Conservation (phyloP, 2,797 vertebrate genomes). For the Catharus ustulatus region DNA sequence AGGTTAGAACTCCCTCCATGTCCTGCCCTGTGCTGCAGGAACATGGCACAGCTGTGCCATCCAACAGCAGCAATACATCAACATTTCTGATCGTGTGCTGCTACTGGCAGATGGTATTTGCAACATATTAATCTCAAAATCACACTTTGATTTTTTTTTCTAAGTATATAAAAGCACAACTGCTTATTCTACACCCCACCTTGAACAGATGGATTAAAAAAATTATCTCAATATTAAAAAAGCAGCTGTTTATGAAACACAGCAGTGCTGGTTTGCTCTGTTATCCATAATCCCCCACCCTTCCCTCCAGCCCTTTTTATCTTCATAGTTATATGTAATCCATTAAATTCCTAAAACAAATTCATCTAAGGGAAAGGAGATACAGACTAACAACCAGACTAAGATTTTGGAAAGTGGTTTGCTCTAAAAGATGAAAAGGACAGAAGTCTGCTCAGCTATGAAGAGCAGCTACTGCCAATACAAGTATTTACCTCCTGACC, state of each 20-base stretch:
- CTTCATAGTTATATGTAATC: not conserved
- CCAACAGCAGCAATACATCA: not conserved
- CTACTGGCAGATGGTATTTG: not conserved
- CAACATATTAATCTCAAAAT: not conserved
- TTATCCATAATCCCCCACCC: not conserved
- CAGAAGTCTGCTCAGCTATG: conserved; percentile 59
- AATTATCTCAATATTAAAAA: not conserved
- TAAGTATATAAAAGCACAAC: not conserved
- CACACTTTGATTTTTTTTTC: not conserved
- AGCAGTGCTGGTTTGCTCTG: not conserved
- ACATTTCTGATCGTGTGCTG: not conserved
- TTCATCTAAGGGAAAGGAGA: not conserved
- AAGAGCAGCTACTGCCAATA: conserved; percentile 85
- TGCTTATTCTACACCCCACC: not conserved
- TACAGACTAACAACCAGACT: not conserved
- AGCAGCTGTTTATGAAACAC: not conserved
- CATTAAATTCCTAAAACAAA: not conserved
- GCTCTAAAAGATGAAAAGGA: conserved; percentile 39
- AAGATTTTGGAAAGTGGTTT: conserved; percentile 32
- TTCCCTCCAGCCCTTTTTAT: not conserved
- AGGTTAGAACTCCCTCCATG: fast-evolving
- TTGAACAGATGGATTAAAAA: not conserved
- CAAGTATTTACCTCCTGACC: conserved; percentile 87
- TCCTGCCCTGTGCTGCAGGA: not conserved
- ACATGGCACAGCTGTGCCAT: not conserved